Evolutionary conservation across 2,797 vertebrate genomes (phyloP).

Genomic region (Trachurus trachurus): DNA sequence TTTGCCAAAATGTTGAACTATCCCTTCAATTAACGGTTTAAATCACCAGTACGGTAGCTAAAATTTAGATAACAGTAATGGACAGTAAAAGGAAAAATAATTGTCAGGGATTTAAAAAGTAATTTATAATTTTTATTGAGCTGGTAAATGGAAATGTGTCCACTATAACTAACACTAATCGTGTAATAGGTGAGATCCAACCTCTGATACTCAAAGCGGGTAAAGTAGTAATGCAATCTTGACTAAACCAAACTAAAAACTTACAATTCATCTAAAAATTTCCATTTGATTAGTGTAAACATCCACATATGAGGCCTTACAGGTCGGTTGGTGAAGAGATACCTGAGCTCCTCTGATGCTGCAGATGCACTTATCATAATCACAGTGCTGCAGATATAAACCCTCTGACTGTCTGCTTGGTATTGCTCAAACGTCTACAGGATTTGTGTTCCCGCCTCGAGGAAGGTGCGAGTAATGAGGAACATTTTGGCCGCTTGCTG

Average conservation of each 20-base stretch:
- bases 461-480: constrained; percentile 56
- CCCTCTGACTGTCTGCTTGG: constrained; percentile 25
- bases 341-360: no score
- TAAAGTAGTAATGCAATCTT: neutral
- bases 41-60: no score
- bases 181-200: no score
- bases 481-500: constrained; percentile 52
- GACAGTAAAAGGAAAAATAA: no score
- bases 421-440: constrained; percentile 60
- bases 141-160: no score
- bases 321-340: neutral
- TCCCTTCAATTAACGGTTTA: no score
- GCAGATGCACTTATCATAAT: neutral
- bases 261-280: neutral
- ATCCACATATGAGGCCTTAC: neutral
- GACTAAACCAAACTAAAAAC: neutral
- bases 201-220: no score
- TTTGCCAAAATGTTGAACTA: no score
- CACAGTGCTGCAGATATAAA: neutral
- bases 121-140: no score
- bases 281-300: neutral
- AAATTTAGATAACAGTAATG: no score
- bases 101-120: no score
- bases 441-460: constrained; percentile 46
- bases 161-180: no score